These are phyloP conservation scores for Microplitis demolitor DNA, from an alignment of 1,140 invertebrate genomes.

Conservation along the genomic window DNA sequence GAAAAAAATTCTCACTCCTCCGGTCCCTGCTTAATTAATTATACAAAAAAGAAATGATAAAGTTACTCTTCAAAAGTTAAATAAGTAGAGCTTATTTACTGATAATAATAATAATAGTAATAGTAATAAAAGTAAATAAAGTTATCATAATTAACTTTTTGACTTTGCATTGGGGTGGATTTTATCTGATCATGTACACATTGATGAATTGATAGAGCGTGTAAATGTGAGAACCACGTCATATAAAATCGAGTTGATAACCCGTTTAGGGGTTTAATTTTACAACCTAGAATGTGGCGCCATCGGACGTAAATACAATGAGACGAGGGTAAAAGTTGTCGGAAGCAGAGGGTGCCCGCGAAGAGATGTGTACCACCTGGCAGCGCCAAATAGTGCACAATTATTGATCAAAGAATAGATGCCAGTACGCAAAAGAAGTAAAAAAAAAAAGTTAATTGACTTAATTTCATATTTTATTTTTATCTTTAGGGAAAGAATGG, in stretches of 20 bases:
- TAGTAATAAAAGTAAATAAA: too few relatives aligned
- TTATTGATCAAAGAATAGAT: conserved; percentile 57
- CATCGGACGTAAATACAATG: conserved; percentile 35
- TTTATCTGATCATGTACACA: too few relatives aligned
- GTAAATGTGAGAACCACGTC: too few relatives aligned
- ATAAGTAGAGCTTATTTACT: too few relatives aligned
- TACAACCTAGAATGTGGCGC: conserved; percentile 33
- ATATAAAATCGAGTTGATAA: neutral
- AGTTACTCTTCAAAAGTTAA: too few relatives aligned
- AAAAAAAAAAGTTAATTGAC: neutral
- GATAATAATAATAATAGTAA: too few relatives aligned
- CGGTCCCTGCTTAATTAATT: neutral
- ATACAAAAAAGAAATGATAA: neutral
- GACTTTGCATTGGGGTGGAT: too few relatives aligned
- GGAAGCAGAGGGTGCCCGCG: conserved; percentile 28
- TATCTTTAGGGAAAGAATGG: too few relatives aligned
- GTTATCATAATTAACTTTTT: too few relatives aligned
- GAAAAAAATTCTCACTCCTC: conserved; percentile 45
- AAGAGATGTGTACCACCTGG: conserved; percentile 49
- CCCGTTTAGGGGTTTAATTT: neutral
- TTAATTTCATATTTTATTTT: neutral
- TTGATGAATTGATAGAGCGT: too few relatives aligned
- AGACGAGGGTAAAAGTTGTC: neutral
- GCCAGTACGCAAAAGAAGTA: conserved; percentile 38
- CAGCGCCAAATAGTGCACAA: conserved; percentile 28